Evolutionary conservation across 2,797 vertebrate species (phyloP).

Genomic region (Telmatherina bonti): DNA sequence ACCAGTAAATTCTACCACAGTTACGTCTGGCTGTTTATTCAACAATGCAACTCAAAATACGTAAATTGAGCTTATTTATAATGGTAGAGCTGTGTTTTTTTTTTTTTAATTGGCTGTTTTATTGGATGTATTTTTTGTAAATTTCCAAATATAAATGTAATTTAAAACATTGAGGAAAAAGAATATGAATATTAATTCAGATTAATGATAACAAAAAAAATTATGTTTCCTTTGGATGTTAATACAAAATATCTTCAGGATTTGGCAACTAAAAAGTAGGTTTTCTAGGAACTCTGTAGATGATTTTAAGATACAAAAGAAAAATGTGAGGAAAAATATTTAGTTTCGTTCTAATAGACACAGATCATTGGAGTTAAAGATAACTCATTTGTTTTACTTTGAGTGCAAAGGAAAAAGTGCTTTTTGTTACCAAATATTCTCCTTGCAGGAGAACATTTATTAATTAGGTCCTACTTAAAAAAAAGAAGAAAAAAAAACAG

Average conservation of each 20-base stretch:
- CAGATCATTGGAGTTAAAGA: not conserved
- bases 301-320: not conserved
- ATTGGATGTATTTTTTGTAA: not conserved
- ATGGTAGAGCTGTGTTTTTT: not conserved
- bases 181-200: not conserved
- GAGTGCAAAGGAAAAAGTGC: not conserved
- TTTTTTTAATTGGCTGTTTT: too few relatives aligned
- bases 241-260: not conserved
- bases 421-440: not conserved
- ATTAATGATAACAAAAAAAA: not conserved
- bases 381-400: not conserved
- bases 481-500: conserved; percentile 7
- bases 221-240: not conserved
- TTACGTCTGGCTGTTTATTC: not conserved
- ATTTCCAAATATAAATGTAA: not conserved
- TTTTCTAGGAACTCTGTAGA: not conserved
- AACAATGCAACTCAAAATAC: not conserved
- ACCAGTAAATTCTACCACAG: too few relatives aligned
- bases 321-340: not conserved
- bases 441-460: not conserved
- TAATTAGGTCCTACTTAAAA: not conserved
- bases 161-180: not conserved
- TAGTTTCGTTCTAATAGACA: not conserved
- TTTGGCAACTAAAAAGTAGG: not conserved
- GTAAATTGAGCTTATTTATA: not conserved